These are phyloP conservation scores for Cephus rjabovi DNA, from an alignment of 2,888 invertebrate species.

Conservation along the genomic window DNA sequence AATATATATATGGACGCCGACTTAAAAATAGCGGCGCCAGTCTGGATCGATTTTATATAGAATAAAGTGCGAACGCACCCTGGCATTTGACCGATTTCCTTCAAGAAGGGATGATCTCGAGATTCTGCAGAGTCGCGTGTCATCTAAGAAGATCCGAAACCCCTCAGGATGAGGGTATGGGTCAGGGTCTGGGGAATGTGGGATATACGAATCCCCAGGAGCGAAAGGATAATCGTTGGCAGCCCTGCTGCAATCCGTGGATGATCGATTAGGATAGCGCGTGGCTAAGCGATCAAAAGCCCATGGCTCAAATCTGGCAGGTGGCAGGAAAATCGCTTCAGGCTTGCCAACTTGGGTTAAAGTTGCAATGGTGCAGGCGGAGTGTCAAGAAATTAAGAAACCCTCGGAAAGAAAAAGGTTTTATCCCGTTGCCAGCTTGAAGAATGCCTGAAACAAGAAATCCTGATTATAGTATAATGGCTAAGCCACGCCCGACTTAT, in stretches of 20 bases:
- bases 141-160: not conserved
- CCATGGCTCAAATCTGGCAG: constrained; percentile 2
- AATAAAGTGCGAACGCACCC: not conserved
- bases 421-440: not conserved
- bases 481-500: not conserved
- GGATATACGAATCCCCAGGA: not conserved
- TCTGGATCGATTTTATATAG: not conserved
- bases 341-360: not conserved
- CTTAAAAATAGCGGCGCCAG: not conserved
- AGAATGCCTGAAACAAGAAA: not conserved
- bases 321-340: not conserved
- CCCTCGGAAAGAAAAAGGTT: not conserved
- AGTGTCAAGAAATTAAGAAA: not conserved
- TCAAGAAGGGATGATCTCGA: not conserved
- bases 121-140: not conserved
- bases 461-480: not conserved
- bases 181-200: not conserved
- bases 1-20: not conserved
- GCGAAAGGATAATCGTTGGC: constrained; percentile 1
- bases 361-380: not conserved
- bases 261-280: constrained; percentile 8
- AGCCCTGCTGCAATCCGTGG: constrained; percentile 6
- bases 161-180: not conserved
- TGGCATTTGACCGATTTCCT: not conserved
- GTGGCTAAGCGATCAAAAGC: constrained; percentile 1